Conservation (phyloP, 2,888 invertebrate genomes). For the Rhaphigaster nebulosa region DNA sequence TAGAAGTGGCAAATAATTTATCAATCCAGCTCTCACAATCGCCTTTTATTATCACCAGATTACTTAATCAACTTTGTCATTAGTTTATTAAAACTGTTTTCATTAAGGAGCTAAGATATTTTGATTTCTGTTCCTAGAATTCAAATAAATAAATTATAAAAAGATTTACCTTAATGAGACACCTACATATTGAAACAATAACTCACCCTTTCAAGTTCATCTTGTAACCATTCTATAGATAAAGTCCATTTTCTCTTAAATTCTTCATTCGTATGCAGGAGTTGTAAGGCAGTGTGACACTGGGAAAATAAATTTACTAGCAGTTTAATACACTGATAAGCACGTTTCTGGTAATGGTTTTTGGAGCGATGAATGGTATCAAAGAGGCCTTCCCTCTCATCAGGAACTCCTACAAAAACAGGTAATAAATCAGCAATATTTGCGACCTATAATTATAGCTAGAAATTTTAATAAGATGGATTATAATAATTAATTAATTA, state of each 20-base stretch:
- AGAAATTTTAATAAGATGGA: neutral
- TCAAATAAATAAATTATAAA: neutral
- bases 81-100: neutral
- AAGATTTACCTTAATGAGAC: neutral
- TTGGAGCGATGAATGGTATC: slow-evolving; percentile 94
- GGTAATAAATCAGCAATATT: neutral
- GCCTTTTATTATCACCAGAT: neutral
- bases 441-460: neutral
- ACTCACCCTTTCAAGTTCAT: slow-evolving; percentile 86
- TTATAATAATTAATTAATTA: no score
- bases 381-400: slow-evolving; percentile 91
- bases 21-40: no score
- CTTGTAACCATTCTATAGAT: slow-evolving; percentile 95
- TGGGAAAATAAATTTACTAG: slow-evolving; percentile 91
- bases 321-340: slow-evolving; percentile 97
- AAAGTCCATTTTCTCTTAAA: slow-evolving; percentile 88
- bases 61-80: neutral
- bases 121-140: no score
- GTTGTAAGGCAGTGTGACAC: slow-evolving; percentile 83
- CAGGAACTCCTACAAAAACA: slow-evolving; percentile 74
- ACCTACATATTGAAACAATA: neutral
- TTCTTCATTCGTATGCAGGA: slow-evolving; percentile 83
- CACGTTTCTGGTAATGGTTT: slow-evolving; percentile 95
- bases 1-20: no score
- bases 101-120: no score